Evolutionary conservation across 2,797 vertebrate genomes (phyloP), one percentile per base, ranked within the genome.

Genomic region (Helicolenus hilgendorfi): DNA sequence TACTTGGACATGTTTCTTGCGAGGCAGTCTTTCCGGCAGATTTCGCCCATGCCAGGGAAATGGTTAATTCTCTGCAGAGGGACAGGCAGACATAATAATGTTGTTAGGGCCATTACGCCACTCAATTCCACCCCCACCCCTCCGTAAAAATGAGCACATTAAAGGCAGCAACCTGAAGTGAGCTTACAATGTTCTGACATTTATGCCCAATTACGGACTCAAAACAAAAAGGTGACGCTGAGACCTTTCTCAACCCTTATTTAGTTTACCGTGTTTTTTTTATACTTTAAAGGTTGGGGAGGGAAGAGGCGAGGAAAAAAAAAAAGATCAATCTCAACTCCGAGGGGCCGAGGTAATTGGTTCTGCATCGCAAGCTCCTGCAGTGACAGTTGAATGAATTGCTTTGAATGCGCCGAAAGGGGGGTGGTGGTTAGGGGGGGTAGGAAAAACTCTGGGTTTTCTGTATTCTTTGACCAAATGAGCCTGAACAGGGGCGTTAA

Each of bases 1-100:
- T 98, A 99, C 99, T 99, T 99, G 93, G 98, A 98, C 99, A 99
- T 99, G 97, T 99, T 99, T 97, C 99, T 98, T 94, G 99, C 98
- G 79, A 99, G 97, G 96, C 99, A 99, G 98, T 99, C 99, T 97
- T 99, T 99, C 77, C 99, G 98, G 97, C 99, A 99, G 96, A 99
- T 99, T 97, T 99, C 99, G 11, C 99, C 99, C 99, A 99, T 99
- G 96, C 99, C 99, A 88, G 99, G 99, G 96, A 99, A 99, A 97
- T 99, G 99, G 98, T 99, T 99, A 97, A 99, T 99, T 97, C 99
- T 98, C 99, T 99, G 95, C 94, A 84, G 96, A 92, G 94, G 96
- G 94, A 96, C 97, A 96, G 90, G 96, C 90, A 89, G 94, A 96
- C 96, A 97, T 96, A 97, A 97, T 97, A 96, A 97, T 95, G 92